These are phyloP conservation scores for Bovichtus diacanthus DNA, from an alignment of 2,797 vertebrate genomes.

Conservation along the genomic window DNA sequence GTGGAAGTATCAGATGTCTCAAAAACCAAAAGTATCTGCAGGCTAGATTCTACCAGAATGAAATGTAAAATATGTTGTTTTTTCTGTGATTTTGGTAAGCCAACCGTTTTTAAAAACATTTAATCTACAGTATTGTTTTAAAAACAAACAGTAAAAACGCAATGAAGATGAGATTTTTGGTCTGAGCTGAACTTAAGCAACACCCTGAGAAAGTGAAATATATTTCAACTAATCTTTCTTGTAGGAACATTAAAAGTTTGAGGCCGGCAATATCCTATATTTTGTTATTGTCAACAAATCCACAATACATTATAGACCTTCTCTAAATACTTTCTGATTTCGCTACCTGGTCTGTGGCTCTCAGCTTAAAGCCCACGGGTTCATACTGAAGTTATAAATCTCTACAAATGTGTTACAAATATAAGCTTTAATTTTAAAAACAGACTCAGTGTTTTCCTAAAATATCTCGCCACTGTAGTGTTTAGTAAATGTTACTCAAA, in stretches of 20 bases:
- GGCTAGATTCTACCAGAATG: background rate
- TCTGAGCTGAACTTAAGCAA: background rate
- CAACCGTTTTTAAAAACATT: no score
- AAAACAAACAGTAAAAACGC: no score
- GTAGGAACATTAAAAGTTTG: background rate
- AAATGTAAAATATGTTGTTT: background rate
- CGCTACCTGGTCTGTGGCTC: no score
- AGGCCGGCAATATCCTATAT: background rate
- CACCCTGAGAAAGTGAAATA: background rate
- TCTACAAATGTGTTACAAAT: no score
- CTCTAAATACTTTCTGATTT: background rate
- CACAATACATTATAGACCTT: background rate
- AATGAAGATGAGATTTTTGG: no score
- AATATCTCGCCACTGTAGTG: no score
- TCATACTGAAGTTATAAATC: no score
- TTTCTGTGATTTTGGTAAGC: background rate
- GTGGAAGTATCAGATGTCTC: constrained; percentile 3
- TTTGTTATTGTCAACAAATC: background rate
- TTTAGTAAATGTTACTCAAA: no score
- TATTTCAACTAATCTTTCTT: background rate
- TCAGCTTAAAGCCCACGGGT: no score
- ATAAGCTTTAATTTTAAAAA: no score
- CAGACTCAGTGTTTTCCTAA: no score
- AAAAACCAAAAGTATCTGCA: constrained; percentile 18
- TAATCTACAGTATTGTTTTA: no score